These are phyloP conservation scores for Cremastinae sp. DNA, from an alignment of 2,888 invertebrate genomes.

Conservation along the genomic window DNA sequence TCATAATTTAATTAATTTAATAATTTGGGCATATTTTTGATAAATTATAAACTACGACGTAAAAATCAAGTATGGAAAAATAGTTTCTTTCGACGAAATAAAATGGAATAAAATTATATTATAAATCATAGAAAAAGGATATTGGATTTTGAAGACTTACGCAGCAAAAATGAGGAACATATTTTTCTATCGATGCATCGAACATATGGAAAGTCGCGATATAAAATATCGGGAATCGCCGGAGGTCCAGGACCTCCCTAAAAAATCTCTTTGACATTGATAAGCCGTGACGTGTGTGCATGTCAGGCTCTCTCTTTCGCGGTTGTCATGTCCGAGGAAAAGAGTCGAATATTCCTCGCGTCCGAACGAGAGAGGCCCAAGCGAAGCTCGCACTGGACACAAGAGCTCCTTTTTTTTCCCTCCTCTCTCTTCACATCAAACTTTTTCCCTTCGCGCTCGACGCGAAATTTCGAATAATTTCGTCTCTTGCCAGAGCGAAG, in stretches of 20 bases:
- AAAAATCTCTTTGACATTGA: constrained; percentile 30
- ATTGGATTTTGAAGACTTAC: too few relatives aligned
- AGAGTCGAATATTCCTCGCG: constrained; percentile 8
- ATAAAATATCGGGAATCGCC: background rate
- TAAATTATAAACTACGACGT: too few relatives aligned
- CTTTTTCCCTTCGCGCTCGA: constrained; percentile 5
- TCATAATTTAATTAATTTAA: too few relatives aligned
- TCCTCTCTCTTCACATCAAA: background rate
- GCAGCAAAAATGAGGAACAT: too few relatives aligned
- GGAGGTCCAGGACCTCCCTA: constrained; percentile 11
- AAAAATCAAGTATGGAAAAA: too few relatives aligned
- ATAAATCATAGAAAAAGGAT: too few relatives aligned
- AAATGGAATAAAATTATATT: too few relatives aligned
- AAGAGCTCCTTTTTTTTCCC: background rate
- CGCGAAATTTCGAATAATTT: constrained; percentile 8
- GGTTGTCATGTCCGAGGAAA: constrained; percentile 25
- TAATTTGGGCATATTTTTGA: too few relatives aligned
- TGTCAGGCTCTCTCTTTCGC: constrained; percentile 14
- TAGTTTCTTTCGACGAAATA: too few relatives aligned
- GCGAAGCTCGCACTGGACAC: background rate
- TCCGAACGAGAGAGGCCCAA: background rate
- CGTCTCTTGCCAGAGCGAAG: background rate
- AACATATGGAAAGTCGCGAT: background rate
- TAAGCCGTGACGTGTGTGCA: constrained; percentile 21
- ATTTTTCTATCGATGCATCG: too few relatives aligned